phyloP scores from a whole-genome alignment of 1,140 invertebrate species.

The Neomicropteryx cornuta region DNA sequence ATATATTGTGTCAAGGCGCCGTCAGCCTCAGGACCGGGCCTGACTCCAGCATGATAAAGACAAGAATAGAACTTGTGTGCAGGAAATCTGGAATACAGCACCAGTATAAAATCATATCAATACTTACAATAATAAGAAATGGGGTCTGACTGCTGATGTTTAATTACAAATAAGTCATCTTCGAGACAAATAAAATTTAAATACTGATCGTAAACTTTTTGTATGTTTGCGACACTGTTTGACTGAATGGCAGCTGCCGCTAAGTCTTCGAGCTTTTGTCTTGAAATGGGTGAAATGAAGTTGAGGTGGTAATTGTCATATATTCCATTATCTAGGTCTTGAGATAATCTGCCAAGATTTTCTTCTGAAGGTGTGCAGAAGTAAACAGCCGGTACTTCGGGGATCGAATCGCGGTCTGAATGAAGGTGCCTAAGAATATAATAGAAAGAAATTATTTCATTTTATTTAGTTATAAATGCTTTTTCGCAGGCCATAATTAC shows the following conservation, averaged over 20 bases:
- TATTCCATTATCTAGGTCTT: conserved; percentile 82
- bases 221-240: conserved; percentile 79
- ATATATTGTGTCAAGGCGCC: too few relatives aligned
- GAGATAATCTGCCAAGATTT: conserved; percentile 88
- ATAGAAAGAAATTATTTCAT: neutral
- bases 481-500: too few relatives aligned
- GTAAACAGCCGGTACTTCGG: conserved; percentile 97
- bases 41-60: conserved; percentile 5
- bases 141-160: conserved; percentile 81
- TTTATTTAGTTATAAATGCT: conserved; percentile 1
- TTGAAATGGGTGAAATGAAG: conserved; percentile 92
- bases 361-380: conserved; percentile 97
- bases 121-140: conserved; percentile 85
- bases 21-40: too few relatives aligned
- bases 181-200: conserved; percentile 97
- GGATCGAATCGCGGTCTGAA: conserved; percentile 89
- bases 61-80: neutral
- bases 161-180: conserved; percentile 93
- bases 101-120: conserved; percentile 4
- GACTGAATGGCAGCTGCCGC: conserved; percentile 83
- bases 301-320: conserved; percentile 97
- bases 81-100: neutral
- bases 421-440: conserved; percentile 64
- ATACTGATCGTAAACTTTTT: conserved; percentile 96
- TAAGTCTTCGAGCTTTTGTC: conserved; percentile 92